Percentiles rank a stretch among this genome's conserved stretches.
phyloP scores from a whole-genome alignment of 2,797 vertebrate species.

The Gymnopithys bicolor region DNA sequence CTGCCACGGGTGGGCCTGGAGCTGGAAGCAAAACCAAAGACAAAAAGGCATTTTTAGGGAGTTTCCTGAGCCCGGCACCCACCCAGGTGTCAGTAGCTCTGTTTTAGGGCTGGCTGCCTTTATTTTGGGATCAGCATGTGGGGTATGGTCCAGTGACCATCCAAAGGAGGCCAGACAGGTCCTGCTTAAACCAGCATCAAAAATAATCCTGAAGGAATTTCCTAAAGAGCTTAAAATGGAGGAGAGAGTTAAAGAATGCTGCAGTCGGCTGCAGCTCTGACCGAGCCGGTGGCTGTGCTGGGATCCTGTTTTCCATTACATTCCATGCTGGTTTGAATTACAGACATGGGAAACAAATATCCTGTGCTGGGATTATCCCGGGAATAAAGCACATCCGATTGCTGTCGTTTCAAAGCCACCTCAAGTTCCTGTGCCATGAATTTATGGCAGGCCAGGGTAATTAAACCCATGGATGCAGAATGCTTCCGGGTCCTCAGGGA shows the following conservation, averaged over 20 bases:
- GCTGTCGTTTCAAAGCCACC: slow-evolving; percentile 57
- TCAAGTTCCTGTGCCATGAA: slow-evolving; percentile 35
- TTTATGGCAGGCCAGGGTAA: slow-evolving; percentile 32
- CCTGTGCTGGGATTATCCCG: not conserved
- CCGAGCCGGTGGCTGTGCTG: not conserved
- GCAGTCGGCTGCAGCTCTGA: not conserved
- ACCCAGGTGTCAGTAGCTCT: not conserved
- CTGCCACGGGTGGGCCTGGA: slow-evolving; percentile 84
- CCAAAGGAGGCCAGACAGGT: not conserved
- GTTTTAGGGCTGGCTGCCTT: not conserved
- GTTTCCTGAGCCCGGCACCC: not conserved
- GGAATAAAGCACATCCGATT: not conserved
- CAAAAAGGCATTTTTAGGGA: not conserved
- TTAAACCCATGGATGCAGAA: not conserved
- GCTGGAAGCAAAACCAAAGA: not conserved
- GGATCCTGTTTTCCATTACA: not conserved
- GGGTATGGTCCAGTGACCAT: not conserved
- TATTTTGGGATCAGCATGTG: rapidly evolving
- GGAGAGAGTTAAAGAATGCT: not conserved
- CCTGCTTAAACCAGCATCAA: not conserved
- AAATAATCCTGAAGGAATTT: not conserved
- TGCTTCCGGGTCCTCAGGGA: not conserved
- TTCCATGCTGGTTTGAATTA: slow-evolving; percentile 23
- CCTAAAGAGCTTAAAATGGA: not conserved
- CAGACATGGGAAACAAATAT: slow-evolving; percentile 49